Base-by-base conservation (phyloP, 1,140 invertebrate species). In the Streblospio benedicti region DNA sequence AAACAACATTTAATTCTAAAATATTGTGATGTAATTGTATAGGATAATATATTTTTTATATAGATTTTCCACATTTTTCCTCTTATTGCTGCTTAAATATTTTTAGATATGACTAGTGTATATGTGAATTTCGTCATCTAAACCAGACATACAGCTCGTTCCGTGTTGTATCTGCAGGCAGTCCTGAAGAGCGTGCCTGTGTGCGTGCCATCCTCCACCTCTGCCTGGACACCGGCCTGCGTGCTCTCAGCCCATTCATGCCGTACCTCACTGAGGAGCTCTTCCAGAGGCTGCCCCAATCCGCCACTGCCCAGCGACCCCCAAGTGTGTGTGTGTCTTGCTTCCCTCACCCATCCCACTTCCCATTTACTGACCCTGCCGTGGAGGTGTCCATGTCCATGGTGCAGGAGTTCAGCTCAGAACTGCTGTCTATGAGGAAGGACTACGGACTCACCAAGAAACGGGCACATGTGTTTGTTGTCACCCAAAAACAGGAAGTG, bases 261-360 rank as follows among this genome's bases (percentile, higher is more conserved):
- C 97, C 97, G 0, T 99, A 94, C 75, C 85, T 99, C 44, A 91
- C 91, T 0, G 96, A 99, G 80, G 96, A 99, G 77, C 79, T 99
- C 30, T 99, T 85, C 78, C 94, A 99, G 79, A 82, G 93, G 5
- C 33, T 62, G 49, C 23, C 55, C 0, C 30, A 61, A 2, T 16
- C 30, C 30, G 51, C 27, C 18, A 31, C 4, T 18, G 27, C 32
- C n/a, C 4, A 23, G 55, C n/a, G n/a, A n/a, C n/a, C n/a, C n/a
- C n/a, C n/a, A n/a, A n/a, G n/a, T n/a, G n/a, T n/a, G n/a, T n/a
- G n/a, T n/a, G n/a, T n/a, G n/a, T n/a, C n/a, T n/a, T n/a, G n/a
- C n/a, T n/a, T n/a, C n/a, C n/a, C n/a, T n/a, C n/a, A n/a, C n/a
- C n/a, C n/a, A n/a, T n/a, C n/a, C n/a, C n/a, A n/a, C n/a, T n/a